phyloP scores from a whole-genome alignment of 2,113 vertebrate species.

The rat (Rattus norvegicus) region GRCr8 NC_086021.1:138999501-139000000 shows the following conservation, averaged over 20 bases:
- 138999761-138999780: slow-evolving; percentile 48
- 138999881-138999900: background rate
- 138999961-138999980: background rate
- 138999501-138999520: background rate
- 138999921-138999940: background rate
- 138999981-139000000: background rate
- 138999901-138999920: background rate
- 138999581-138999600: background rate
- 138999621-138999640: background rate
- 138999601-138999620: slow-evolving; percentile 22
- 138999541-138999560: background rate
- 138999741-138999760: slow-evolving; percentile 31
- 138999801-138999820: background rate
- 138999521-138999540: background rate
- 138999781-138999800: slow-evolving; percentile 30
- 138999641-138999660: slow-evolving; percentile 19
- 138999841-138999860: background rate
- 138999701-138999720: background rate
- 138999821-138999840: background rate
- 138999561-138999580: background rate
- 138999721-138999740: background rate
- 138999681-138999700: background rate
- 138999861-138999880: background rate
- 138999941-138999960: background rate
- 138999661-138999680: background rate